Percentiles rank a stretch among this genome's conserved stretches.
These are phyloP conservation scores for Dichetophora obliterata DNA, from an alignment of 2,888 invertebrate genomes.

Conservation along the genomic window DNA sequence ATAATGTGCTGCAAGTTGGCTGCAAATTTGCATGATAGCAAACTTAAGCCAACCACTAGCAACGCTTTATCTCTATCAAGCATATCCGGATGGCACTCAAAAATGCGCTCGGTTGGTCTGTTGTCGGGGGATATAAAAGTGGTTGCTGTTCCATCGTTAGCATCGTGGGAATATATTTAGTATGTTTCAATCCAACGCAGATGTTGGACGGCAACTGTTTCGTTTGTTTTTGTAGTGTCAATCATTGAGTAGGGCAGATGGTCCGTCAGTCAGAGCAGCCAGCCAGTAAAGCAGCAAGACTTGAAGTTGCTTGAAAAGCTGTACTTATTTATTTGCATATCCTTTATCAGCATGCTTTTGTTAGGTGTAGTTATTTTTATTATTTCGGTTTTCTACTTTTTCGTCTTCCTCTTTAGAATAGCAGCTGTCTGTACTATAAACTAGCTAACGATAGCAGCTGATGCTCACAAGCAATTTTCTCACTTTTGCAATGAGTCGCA, in stretches of 20 bases:
- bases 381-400: neutral
- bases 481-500: neutral
- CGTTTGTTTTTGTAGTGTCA: neutral
- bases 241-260: neutral
- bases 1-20: no score
- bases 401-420: neutral
- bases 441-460: neutral
- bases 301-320: neutral
- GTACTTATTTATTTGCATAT: conserved; percentile 11
- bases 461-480: neutral
- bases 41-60: no score
- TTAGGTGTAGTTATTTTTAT: neutral
- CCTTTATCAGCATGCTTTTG: neutral
- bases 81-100: no score
- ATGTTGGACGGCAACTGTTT: no score
- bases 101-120: no score
- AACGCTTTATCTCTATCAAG: no score
- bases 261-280: neutral
- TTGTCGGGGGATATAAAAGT: no score
- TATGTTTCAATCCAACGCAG: no score
- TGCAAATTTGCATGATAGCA: no score
- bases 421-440: neutral
- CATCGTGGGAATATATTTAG: no score
- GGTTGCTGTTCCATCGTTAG: no score
- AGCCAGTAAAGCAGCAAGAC: neutral